phyloP scores from a whole-genome alignment of 2,113 vertebrate species.

The Emydura subglobosa region DNA sequence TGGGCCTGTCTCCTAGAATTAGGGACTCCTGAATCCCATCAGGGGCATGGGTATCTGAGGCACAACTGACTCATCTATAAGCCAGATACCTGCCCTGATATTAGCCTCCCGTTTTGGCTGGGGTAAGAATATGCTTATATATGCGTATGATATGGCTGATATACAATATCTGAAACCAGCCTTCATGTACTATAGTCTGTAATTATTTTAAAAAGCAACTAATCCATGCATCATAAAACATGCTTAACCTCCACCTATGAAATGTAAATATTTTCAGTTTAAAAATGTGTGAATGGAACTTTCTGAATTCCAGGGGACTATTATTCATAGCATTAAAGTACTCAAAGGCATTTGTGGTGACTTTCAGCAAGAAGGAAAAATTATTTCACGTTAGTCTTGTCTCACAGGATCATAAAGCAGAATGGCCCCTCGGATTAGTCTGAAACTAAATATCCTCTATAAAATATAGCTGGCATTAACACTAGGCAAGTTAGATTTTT shows the following conservation, averaged over 20 bases:
- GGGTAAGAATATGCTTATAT: not conserved
- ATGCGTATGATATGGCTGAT: not conserved
- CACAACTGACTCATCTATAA: not conserved
- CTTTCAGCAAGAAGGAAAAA: not conserved
- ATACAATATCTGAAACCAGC: not conserved
- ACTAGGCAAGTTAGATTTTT: not conserved
- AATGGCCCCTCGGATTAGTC: not conserved
- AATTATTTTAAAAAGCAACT: not conserved
- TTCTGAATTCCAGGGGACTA: not conserved
- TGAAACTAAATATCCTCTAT: not conserved
- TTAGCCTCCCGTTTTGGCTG: not conserved
- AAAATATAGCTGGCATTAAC: conserved; percentile 7
- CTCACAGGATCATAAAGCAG: not conserved
- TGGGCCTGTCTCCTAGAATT: not conserved
- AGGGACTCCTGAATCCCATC: not conserved
- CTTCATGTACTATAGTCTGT: not conserved
- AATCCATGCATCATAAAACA: not conserved
- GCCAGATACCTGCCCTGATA: not conserved
- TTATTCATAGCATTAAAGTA: not conserved
- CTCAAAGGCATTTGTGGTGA: not conserved
- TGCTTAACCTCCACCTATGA: not conserved
- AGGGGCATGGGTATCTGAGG: not conserved
- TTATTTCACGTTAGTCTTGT: not conserved
- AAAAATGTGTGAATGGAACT: not conserved
- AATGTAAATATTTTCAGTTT: not conserved